A percentile compares a stretch with the other conserved stretches of the same genome.
phyloP scores from a whole-genome alignment of 1,140 invertebrate genomes.

The Trigoniulus corallinus region DNA sequence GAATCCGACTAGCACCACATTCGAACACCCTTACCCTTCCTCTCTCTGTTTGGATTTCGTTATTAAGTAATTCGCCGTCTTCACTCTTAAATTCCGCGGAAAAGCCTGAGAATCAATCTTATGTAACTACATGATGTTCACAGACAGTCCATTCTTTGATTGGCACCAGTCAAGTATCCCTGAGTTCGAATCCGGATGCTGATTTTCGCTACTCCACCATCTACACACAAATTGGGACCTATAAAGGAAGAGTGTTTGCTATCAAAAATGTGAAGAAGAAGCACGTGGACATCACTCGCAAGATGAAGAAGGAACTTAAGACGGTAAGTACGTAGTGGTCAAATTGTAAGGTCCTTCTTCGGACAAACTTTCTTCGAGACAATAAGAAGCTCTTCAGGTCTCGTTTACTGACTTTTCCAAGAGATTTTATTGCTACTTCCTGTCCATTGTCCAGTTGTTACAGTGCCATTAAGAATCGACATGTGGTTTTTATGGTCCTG shows the following conservation, averaged over 20 bases:
- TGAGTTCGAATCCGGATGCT: constrained; percentile 66
- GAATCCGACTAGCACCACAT: too few relatives aligned
- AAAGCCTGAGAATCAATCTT: too few relatives aligned
- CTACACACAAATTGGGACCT: constrained; percentile 74
- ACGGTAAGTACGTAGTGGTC: too few relatives aligned
- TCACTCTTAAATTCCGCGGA: too few relatives aligned
- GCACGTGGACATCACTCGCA: constrained; percentile 70
- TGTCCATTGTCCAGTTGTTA: not conserved
- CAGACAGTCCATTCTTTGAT: constrained; percentile 36
- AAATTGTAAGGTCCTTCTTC: constrained; percentile 19
- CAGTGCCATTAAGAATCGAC: too few relatives aligned
- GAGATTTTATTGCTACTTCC: too few relatives aligned
- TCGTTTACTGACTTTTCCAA: too few relatives aligned
- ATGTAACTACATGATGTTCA: constrained; percentile 2
- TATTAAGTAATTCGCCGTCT: too few relatives aligned
- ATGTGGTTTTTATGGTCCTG: too few relatives aligned
- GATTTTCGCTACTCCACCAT: constrained; percentile 71
- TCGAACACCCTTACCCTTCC: too few relatives aligned
- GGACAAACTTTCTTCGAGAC: not conserved
- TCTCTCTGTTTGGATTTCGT: too few relatives aligned
- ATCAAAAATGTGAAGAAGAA: constrained; percentile 71
- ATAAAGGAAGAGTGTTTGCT: constrained; percentile 68
- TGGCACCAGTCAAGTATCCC: constrained; percentile 64
- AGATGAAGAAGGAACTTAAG: constrained; percentile 91
- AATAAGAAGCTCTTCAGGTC: too few relatives aligned